Evolutionary conservation across 2,797 vertebrate genomes (phyloP).

Genomic region (Australoheros facetus): DNA sequence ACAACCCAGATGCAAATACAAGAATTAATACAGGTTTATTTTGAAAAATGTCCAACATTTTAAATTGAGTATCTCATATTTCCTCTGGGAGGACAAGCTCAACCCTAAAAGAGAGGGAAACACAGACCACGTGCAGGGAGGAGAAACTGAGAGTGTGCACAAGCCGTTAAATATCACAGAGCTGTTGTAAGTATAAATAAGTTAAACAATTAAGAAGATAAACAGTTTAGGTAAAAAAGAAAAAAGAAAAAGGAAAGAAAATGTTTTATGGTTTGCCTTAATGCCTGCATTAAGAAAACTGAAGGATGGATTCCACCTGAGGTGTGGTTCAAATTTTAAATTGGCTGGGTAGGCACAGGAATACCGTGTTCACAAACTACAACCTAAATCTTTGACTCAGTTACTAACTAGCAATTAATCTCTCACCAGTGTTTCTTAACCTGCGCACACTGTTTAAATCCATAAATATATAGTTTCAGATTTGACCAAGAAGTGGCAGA

Average conservation of each 20-base stretch:
- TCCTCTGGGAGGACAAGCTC: conserved; percentile 58
- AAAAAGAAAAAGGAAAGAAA: conserved; percentile 34
- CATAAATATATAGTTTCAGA: background rate
- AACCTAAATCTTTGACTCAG: background rate
- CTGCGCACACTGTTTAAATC: background rate
- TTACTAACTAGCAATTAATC: background rate
- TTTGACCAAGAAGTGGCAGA: conserved; percentile 3
- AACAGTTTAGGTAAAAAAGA: conserved; percentile 57
- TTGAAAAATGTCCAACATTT: conserved; percentile 82
- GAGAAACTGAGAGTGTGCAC: conserved; percentile 79
- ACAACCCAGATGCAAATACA: conserved; percentile 6
- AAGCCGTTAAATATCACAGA: conserved; percentile 83
- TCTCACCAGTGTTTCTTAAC: background rate
- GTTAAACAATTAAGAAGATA: conserved; percentile 79
- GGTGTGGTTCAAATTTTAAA: background rate
- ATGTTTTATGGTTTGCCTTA: conserved; percentile 83
- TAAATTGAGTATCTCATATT: conserved; percentile 79
- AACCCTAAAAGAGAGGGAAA: conserved; percentile 54
- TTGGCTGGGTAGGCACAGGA: background rate
- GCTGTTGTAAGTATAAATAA: conserved; percentile 89
- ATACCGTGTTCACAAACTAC: background rate
- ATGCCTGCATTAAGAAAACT: conserved; percentile 95
- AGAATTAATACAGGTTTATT: conserved; percentile 88
- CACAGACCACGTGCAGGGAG: conserved; percentile 64
- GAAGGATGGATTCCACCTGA: conserved; percentile 57